Evolutionary conservation across 2,113 vertebrate species (phyloP), one percentile per base, ranked within the genome.

Genomic region (Burhinus oedicnemus): DNA sequence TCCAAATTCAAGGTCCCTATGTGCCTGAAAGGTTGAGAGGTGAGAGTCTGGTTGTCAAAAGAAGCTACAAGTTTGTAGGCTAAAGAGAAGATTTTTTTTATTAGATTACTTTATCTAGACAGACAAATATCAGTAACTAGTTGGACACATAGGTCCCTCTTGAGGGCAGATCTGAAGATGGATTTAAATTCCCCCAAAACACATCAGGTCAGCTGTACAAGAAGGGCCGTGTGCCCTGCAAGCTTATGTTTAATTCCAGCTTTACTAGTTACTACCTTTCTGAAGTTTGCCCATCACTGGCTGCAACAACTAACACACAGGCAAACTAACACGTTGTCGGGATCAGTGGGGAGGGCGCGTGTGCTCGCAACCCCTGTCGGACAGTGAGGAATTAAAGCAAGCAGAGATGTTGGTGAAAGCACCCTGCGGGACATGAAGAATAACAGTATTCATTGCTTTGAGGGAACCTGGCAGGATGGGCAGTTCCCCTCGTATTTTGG

Each of bases 391-490:
- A 62, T 55, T 83, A 32, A 65, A 86, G 79, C 3, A 13, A 78
- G 76, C 70, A 76, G 66, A 77, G 83, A 61, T 27, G 49, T 62
- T 0, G 1, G 58, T 15, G 62, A 92, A 78, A 86, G 80, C 77
- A 66, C 52, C 9, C 51, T 85, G 57, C 3, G 10, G 85, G 78
- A 72, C 36, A 17, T 38, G 57, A 94, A 93, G 90, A 92, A 86
- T 90, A 68, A 70, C 58, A 32, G 75, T 36, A 86, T 93, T 97
- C 90, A 94, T 36, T 60, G 69, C 90, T 95, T 75, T 87, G 69
- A 95, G 57, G 83, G 75, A 90, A 91, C 89, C 93, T 95, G 87
- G 87, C 90, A 95, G 89, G 83, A 92, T 83, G 80, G 92, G 65
- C 60, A 92, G 69, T 87, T 90, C 68, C 38, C 68, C 55, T 64